A percentile compares a stretch with the other conserved stretches of the same genome.
Conservation (phyloP, 2,113 vertebrate genomes). For the Cyphomyrus discorhynchus region DNA sequence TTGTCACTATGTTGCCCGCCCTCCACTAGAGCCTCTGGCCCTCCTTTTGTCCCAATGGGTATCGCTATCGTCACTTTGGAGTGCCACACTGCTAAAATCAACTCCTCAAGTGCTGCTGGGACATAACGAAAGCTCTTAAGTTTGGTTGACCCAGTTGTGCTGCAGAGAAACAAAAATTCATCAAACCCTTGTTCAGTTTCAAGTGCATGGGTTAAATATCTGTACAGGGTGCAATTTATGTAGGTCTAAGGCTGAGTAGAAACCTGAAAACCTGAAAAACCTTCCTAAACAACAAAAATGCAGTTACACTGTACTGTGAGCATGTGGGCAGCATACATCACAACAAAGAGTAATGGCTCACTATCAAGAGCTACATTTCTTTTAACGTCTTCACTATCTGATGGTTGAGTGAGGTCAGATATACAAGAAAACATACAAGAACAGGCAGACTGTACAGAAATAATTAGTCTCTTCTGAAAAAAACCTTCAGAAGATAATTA, state of each 20-base stretch:
- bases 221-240: neutral
- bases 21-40: neutral
- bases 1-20: neutral
- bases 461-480: neutral
- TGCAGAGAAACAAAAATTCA: neutral
- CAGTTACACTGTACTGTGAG: neutral
- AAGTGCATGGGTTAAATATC: neutral
- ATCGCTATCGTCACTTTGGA: neutral
- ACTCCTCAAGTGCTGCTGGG: neutral
- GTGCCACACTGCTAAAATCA: neutral
- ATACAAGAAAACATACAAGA: neutral
- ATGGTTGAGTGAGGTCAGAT: neutral
- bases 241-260: neutral
- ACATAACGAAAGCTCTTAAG: neutral
- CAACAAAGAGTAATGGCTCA: neutral
- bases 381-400: neutral
- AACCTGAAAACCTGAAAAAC: neutral
- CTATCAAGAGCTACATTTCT: neutral
- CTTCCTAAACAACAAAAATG: neutral
- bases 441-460: neutral
- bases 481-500: neutral
- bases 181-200: neutral
- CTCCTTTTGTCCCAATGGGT: neutral
- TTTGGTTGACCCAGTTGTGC: neutral
- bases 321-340: neutral